Conservation (phyloP, 1,140 invertebrate genomes). For the Lamellibrachia luymesi region DNA sequence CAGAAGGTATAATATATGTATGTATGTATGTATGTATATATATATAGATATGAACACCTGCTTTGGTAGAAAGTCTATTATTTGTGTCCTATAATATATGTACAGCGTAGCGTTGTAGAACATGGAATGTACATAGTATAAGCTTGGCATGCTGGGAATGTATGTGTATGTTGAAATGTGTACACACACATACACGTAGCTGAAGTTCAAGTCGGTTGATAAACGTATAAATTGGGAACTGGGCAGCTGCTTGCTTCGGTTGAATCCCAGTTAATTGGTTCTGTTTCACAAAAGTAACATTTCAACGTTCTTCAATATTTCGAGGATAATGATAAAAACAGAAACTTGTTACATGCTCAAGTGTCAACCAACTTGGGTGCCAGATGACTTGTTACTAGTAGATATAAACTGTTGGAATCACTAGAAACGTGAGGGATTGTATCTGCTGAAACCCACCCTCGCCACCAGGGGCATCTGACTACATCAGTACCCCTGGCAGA, state of each 20-base stretch:
- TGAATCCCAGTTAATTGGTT: background rate
- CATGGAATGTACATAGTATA: background rate
- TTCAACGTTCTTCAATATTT: background rate
- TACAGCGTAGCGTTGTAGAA: background rate
- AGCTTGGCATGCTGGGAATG: background rate
- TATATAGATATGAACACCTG: background rate
- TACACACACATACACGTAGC: background rate
- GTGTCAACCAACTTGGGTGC: background rate
- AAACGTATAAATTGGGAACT: background rate
- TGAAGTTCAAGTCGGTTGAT: background rate
- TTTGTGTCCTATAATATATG: slow-evolving; percentile 1
- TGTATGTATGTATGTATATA: background rate
- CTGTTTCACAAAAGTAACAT: background rate
- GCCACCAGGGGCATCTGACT: background rate
- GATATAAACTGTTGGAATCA: background rate
- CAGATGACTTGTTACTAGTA: background rate
- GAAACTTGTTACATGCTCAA: background rate
- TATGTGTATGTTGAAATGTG: slow-evolving; percentile 5
- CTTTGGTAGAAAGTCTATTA: background rate
- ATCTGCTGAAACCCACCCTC: background rate
- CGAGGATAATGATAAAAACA: background rate
- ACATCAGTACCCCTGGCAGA: no score
- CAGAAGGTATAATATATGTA: slow-evolving; percentile 5
- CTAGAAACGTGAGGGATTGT: background rate
- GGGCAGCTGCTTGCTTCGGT: background rate